Base-by-base conservation (phyloP, 92 coral and sea anemone species). In the Palythoa grandis region DNA sequence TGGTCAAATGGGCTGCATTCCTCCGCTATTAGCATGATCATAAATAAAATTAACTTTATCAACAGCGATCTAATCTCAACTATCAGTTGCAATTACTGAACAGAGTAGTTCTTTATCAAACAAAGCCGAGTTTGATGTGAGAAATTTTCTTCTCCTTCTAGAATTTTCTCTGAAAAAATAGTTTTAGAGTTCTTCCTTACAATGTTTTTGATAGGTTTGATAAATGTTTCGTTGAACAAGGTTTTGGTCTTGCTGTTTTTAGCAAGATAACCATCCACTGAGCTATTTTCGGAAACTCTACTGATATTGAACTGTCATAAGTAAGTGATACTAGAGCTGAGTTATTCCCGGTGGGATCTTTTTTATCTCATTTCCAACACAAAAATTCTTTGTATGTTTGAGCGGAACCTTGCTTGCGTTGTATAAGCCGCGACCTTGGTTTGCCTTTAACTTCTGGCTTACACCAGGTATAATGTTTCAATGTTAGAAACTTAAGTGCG, bases 1-100 rank as follows among this genome's bases (percentile, higher is more conserved):
- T 90, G 60, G 93, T 92, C 84, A 92, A 52, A 60, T 95, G 96
- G 69, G 97, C 99, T 72, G 88, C 90, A 78, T 93, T 89, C 66
- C 95, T 92, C 77, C 92, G 93, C 99, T 96, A 50, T 11, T n/a
- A 39, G 52, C 39, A 82, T 24, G 8, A 50, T 57, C 25, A 61
- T 71, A 87, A 48, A 52, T 24, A 50, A 0, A 69, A 69, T 25
- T 11, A 24, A 25, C 5, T 69, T 69, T 25, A 69, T 37, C 39
- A 69, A 5, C 13, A 37, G 11, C 16, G 19, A 25, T 19, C 20
- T 15, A 16, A 63, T 19, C 23, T 63, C 11, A 19, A 61, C 11
- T 19, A 23, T 17, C 69, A n/a, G 25, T 6, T 63, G 8, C 11
- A 10, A 29, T 22, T 13, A 24, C 74, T 69, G 74, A 12, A 12